Evolutionary conservation across 2,113 vertebrate genomes (phyloP), one percentile per base, ranked within the genome.

Genomic region (Dendrocopos noguchii): DNA sequence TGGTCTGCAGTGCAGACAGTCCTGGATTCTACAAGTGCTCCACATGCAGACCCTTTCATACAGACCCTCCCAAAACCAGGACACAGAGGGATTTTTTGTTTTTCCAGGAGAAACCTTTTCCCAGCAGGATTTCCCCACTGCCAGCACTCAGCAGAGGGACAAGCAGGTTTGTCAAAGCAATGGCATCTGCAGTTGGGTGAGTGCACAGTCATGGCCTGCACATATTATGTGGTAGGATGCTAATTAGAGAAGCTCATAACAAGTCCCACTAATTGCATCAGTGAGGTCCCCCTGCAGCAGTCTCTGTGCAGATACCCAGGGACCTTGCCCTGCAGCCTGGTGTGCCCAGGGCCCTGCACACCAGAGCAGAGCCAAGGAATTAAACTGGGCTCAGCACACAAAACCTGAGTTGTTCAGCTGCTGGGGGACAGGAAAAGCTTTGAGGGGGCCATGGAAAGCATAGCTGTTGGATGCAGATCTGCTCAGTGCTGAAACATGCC

Each of bases 31-130:
- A 74, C 20, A 28, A 25, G 10, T 79, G 25, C 2, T 7, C 18
- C 25, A 5, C 27, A 8, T 3, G 27, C 28, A 68, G 63, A 57
- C 24, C 2, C 7, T 12, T 1, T 0, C 4, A 13, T 0, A 19
- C 10, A 73, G 29, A 65, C 7, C 39, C n/a, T 29, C 13, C 47
- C 31, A 31, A 7, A 2, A 53, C 2, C 53, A 67, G 29, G 57
- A 18, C 31, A 52, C 0, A 1, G 57, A 57, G n/a, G 77, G 33
- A 20, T 10, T n/a, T 10, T 10, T n/a, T 10, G 21, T 18, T 42
- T 59, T 59, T 9, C 39, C 59, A 64, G n/a, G 3, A 68, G 19
- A 46, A 6, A 7, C 16, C 17, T 84, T 74, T 64, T 71, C 31
- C 65, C 29, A n/a, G 20, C 68, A 91, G 46, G 12, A 52, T 83